Conservation (phyloP, 2,888 invertebrate genomes). For the Tipula unca region DNA sequence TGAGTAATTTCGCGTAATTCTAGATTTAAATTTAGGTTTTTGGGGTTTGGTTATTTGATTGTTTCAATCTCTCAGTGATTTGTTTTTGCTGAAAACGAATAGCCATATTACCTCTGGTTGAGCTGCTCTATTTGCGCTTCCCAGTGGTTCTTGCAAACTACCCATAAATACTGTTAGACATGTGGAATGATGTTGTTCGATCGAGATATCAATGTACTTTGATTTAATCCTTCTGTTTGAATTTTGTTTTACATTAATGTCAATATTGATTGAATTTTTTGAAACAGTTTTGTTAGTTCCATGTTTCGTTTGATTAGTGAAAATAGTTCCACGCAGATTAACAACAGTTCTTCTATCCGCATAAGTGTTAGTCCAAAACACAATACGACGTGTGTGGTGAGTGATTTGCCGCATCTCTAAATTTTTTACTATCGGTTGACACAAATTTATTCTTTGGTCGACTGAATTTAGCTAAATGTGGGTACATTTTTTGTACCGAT, state of each 20-base stretch:
- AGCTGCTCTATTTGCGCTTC: background rate
- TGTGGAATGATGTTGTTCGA: background rate
- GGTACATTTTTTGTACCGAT: background rate
- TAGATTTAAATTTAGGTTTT: background rate
- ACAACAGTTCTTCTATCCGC: background rate
- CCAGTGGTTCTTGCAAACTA: background rate
- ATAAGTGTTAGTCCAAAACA: background rate
- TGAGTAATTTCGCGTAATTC: background rate
- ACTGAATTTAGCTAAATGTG: background rate
- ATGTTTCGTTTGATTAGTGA: background rate
- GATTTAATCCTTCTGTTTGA: background rate
- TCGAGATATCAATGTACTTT: background rate
- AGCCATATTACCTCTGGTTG: background rate
- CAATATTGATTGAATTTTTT: background rate
- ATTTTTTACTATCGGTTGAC: background rate
- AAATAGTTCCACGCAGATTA: background rate
- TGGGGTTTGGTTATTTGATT: background rate
- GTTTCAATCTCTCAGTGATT: background rate
- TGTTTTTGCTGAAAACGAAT: background rate
- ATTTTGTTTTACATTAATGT: background rate
- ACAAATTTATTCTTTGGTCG: background rate
- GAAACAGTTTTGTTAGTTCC: background rate
- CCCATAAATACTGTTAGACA: background rate
- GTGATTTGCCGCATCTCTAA: conserved; percentile 28
- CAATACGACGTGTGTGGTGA: background rate